A percentile compares a stretch with the other conserved stretches of the same genome.
phyloP scores from a whole-genome alignment of 2,888 invertebrate genomes.

The Amiota minor region DNA sequence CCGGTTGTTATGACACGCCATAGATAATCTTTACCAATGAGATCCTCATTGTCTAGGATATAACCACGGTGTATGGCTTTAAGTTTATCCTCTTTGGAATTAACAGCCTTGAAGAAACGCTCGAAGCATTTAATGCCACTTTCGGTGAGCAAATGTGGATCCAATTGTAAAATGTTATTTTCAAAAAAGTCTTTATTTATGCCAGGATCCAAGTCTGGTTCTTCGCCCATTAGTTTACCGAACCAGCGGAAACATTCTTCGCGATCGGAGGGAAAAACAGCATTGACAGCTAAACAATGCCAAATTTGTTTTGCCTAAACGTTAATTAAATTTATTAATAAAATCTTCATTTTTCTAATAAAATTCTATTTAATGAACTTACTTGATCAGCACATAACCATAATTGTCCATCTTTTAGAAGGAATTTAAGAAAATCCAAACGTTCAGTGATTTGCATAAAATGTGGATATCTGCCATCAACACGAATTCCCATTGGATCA shows the following conservation, averaged over 20 bases:
- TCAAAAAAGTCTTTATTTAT: slow-evolving; percentile 97
- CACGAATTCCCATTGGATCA: slow-evolving; percentile 80
- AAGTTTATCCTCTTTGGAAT: slow-evolving; percentile 94
- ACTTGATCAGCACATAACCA: slow-evolving; percentile 95
- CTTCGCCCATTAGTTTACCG: slow-evolving; percentile 96
- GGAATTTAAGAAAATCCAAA: slow-evolving; percentile 91
- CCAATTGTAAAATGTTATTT: slow-evolving; percentile 91
- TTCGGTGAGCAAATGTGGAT: slow-evolving; percentile 92
- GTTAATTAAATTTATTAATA: background rate
- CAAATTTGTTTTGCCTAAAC: slow-evolving; percentile 90
- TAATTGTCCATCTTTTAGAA: slow-evolving; percentile 94
- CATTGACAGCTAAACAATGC: slow-evolving; percentile 95
- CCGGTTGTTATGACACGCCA: slow-evolving; percentile 95
- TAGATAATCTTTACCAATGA: slow-evolving; percentile 96
- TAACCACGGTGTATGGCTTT: slow-evolving; percentile 88
- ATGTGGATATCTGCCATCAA: slow-evolving; percentile 93
- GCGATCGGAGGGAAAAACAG: slow-evolving; percentile 91
- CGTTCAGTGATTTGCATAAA: slow-evolving; percentile 94
- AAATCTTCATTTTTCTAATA: background rate
- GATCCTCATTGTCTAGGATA: slow-evolving; percentile 93
- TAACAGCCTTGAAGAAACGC: slow-evolving; percentile 83
- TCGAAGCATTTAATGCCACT: slow-evolving; percentile 94
- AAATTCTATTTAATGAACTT: slow-evolving; percentile 18
- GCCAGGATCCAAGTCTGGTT: slow-evolving; percentile 96
- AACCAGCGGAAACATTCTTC: slow-evolving; percentile 99